These are phyloP conservation scores for Odontamblyopus lacepedii DNA, from an alignment of 2,797 vertebrate species.

Conservation along the genomic window DNA sequence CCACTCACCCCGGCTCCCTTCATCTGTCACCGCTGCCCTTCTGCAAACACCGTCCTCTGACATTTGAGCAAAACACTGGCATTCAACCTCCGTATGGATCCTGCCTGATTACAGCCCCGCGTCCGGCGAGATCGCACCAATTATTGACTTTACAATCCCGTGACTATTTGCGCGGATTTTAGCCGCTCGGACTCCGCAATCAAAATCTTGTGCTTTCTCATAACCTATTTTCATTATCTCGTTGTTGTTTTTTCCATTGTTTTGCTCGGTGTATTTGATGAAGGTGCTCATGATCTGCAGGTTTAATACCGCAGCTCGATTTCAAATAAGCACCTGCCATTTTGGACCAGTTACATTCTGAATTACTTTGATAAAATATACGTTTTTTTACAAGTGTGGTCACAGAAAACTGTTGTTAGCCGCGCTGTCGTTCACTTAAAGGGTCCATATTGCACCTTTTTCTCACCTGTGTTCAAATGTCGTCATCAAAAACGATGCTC, in stretches of 20 bases:
- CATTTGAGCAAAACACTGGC: constrained; percentile 83
- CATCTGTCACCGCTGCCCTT: constrained; percentile 82
- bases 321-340: constrained; percentile 56
- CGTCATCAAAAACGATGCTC: no score
- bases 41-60: constrained; percentile 80
- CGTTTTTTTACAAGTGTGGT: neutral
- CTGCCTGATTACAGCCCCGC: constrained; percentile 81
- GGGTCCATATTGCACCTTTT: no score
- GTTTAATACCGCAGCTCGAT: constrained; percentile 50
- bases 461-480: no score
- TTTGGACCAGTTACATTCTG: constrained; percentile 1
- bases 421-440: neutral
- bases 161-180: constrained; percentile 79
- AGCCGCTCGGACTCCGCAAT: no score
- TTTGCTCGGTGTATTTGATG: constrained; percentile 56
- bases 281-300: constrained; percentile 77
- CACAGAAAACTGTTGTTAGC: neutral
- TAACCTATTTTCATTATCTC: no score
- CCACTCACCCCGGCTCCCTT: constrained; percentile 72
- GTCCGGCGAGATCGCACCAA: constrained; percentile 76
- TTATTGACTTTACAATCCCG: constrained; percentile 81
- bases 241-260: no score
- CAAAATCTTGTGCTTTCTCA: no score
- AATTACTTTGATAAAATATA: neutral
- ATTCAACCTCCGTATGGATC: constrained; percentile 83